Base-by-base conservation (phyloP, 2,113 vertebrate genomes). In the Platysternon megacephalum region DNA sequence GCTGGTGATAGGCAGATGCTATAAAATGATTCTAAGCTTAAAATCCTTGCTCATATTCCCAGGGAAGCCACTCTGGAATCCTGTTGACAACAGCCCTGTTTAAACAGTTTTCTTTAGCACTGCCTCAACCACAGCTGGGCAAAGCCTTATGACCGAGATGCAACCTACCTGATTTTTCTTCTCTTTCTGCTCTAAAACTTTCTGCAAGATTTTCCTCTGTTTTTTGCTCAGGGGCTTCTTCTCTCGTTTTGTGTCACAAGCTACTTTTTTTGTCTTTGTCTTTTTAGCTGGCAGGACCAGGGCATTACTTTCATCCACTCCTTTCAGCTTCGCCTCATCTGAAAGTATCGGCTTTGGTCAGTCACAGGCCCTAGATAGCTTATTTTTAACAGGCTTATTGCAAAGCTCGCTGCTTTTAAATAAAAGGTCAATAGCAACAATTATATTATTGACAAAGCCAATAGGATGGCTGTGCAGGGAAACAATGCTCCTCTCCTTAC, bases 171-270 rank as follows among this genome's bases (percentile, higher is more conserved):
- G 98, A 13, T 97, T 97, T 93, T 99, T 99, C 96, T 99, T 99
- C 14, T 99, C 98, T 89, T 99, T 99, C 84, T 98, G 98, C 82
- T 99, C 99, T 89, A 99, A 56, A 86, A 99, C 94, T 74, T 98
- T 99, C 98, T 99, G 98, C 86, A 99, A 97, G 65, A 97, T 97
- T 87, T 99, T 99, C 96, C 96, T 99, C 96, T 99, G 99, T 61
- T 99, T 99, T 97, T 99, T 99, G 81, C 98, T 99, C 53, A 99
- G 98, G 0, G 98, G 99, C 85, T 97, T 99, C 94, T 98, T 99
- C 56, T 93, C 98, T 7, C 96, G 97, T 24, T 48, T 94, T 48
- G 85, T 96, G 39, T 17, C 91, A 2, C 22, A 8, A 0, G 68
- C 82, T 56, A 5, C 87, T 65, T 95, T 98, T 42, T 98, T 97